Percentiles rank a stretch among this genome's conserved stretches.
Evolutionary conservation across 2,888 invertebrate genomes (phyloP).

Genomic region (Yponomeuta evonymella): DNA sequence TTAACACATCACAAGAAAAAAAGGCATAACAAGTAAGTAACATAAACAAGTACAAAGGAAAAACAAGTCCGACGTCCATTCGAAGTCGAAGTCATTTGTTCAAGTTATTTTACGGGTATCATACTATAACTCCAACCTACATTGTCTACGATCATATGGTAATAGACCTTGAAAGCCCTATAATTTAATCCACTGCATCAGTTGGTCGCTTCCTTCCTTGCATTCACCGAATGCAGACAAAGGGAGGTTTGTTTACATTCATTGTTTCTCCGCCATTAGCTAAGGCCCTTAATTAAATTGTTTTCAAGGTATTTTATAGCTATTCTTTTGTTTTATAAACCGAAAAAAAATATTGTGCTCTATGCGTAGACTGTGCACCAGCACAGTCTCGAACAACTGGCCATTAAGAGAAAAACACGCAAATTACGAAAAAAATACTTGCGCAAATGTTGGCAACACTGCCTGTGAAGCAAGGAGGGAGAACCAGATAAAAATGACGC

Average conservation of each 20-base stretch:
- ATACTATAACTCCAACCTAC: background rate
- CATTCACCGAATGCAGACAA: slow-evolving; percentile 9
- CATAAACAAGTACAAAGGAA: too few relatives aligned
- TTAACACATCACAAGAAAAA: too few relatives aligned
- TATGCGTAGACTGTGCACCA: too few relatives aligned
- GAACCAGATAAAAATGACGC: slow-evolving; percentile 75
- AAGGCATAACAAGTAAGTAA: too few relatives aligned
- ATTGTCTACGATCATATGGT: background rate
- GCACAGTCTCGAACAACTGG: too few relatives aligned
- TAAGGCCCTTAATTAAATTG: background rate
- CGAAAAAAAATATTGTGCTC: too few relatives aligned
- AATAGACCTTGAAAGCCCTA: slow-evolving; percentile 5
- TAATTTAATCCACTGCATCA: slow-evolving; percentile 9
- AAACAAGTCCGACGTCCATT: too few relatives aligned
- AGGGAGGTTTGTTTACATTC: background rate
- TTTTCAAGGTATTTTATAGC: background rate
- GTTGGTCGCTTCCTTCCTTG: slow-evolving; percentile 6
- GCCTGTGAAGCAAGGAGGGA: slow-evolving; percentile 37
- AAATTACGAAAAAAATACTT: too few relatives aligned
- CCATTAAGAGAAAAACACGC: too few relatives aligned
- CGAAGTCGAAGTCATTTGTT: too few relatives aligned
- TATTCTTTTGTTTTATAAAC: background rate
- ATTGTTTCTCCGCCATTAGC: slow-evolving; percentile 1
- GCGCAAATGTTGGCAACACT: too few relatives aligned
- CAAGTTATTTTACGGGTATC: background rate